A percentile compares a stretch with the other conserved stretches of the same genome.
Evolutionary conservation across 2,797 vertebrate genomes (phyloP).

Genomic region (Notolabrus celidotus): DNA sequence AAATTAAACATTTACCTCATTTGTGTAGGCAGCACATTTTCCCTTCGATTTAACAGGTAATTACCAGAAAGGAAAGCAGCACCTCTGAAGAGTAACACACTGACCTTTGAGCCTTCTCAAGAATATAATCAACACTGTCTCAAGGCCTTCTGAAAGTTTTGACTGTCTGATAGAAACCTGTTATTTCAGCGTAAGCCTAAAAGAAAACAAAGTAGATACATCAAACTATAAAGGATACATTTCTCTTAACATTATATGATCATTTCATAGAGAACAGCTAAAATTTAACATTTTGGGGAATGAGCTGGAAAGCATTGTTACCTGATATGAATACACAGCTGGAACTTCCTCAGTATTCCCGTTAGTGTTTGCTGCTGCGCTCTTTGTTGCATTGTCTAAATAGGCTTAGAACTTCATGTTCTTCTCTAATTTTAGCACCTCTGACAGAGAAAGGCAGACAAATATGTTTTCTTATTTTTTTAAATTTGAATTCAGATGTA

Average conservation of each 20-base stretch:
- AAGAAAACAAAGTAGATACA: too few species aligned
- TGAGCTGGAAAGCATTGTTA: background rate
- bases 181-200: too few species aligned
- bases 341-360: constrained; percentile 37
- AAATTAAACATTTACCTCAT: constrained; percentile 68
- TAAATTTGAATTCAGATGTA: background rate
- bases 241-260: too few species aligned
- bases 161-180: too few species aligned
- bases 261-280: background rate
- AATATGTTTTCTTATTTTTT: background rate
- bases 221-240: too few species aligned
- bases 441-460: constrained; percentile 1
- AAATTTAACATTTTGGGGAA: background rate
- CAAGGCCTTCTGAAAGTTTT: background rate
- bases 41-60: constrained; percentile 46
- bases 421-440: constrained; percentile 22
- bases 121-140: background rate
- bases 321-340: constrained; percentile 10
- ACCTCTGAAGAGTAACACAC: background rate
- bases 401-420: background rate
- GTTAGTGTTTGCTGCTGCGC: constrained; percentile 12
- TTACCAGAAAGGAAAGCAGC: constrained; percentile 29
- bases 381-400: constrained; percentile 68
- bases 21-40: constrained; percentile 25
- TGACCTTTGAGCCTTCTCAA: constrained; percentile 43